Conservation (phyloP, 2,797 vertebrate genomes). For the Poecilia wingei region DNA sequence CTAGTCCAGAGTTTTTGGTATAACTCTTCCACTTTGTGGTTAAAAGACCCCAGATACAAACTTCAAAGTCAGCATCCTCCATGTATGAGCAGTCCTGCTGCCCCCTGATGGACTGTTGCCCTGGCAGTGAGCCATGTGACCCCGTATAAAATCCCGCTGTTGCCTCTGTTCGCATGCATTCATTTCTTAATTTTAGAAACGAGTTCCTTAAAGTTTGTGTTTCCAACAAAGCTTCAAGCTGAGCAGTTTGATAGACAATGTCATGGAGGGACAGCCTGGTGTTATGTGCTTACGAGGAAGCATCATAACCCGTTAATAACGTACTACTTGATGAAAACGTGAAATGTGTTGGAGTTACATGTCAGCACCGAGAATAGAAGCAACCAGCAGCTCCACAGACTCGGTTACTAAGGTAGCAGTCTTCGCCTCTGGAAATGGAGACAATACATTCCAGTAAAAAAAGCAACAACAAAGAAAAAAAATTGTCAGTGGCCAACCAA, state of each 20-base stretch:
- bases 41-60: too few species aligned
- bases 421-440: neutral
- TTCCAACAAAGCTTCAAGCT: neutral
- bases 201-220: neutral
- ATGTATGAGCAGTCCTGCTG: neutral
- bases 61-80: too few species aligned
- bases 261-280: neutral
- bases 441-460: neutral
- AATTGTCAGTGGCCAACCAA: neutral
- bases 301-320: neutral
- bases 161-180: neutral
- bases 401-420: neutral
- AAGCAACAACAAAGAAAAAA: neutral
- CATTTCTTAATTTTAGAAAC: neutral
- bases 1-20: too few species aligned
- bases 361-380: neutral
- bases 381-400: neutral
- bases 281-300: neutral
- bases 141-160: neutral
- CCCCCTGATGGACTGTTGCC: neutral
- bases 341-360: conserved; percentile 1
- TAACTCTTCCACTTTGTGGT: too few species aligned
- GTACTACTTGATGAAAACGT: neutral
- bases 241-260: neutral
- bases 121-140: neutral